Evolutionary conservation across 2,797 vertebrate genomes (phyloP).

Genomic region (Betta splendens): DNA sequence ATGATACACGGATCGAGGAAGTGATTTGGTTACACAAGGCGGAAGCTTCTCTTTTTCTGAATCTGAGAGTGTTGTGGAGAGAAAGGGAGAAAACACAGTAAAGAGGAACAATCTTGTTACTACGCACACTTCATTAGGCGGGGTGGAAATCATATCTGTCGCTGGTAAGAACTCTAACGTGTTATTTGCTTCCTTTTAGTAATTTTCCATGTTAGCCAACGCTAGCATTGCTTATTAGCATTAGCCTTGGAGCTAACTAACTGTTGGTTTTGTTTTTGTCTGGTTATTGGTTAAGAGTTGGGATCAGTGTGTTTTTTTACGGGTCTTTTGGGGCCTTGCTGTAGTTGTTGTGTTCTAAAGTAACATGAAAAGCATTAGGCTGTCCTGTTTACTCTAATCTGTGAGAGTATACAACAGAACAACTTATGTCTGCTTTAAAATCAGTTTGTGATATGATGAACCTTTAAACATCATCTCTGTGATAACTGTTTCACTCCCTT

Average conservation of each 20-base stretch:
- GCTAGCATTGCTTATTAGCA: conserved; percentile 46
- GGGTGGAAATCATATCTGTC: not conserved
- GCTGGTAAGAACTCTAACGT: conserved; percentile 35
- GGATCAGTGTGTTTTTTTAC: not conserved
- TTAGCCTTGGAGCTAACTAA: conserved; percentile 60
- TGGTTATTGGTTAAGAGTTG: conserved; percentile 17
- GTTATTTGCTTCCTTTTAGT: not conserved
- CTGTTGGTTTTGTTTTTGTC: conserved; percentile 31
- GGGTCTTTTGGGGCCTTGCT: not conserved
- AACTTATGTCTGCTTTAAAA: not conserved
- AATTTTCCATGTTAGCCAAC: conserved; percentile 12
- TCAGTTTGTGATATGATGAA: too few species aligned
- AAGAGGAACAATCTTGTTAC: conserved; percentile 5
- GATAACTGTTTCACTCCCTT: too few species aligned
- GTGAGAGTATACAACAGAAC: too few species aligned
- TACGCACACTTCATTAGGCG: not conserved
- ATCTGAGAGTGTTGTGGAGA: conserved; percentile 50
- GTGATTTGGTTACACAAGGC: conserved; percentile 81
- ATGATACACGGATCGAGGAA: conserved; percentile 83
- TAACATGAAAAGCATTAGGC: not conserved
- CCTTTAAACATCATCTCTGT: not conserved
- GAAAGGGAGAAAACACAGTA: conserved; percentile 27
- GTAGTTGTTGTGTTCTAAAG: not conserved
- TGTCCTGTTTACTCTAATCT: not conserved
- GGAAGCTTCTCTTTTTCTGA: conserved; percentile 80